Percentiles rank a stretch among this genome's conserved stretches.
Conservation (phyloP, 2,888 invertebrate genomes). For the Thereva unica region DNA sequence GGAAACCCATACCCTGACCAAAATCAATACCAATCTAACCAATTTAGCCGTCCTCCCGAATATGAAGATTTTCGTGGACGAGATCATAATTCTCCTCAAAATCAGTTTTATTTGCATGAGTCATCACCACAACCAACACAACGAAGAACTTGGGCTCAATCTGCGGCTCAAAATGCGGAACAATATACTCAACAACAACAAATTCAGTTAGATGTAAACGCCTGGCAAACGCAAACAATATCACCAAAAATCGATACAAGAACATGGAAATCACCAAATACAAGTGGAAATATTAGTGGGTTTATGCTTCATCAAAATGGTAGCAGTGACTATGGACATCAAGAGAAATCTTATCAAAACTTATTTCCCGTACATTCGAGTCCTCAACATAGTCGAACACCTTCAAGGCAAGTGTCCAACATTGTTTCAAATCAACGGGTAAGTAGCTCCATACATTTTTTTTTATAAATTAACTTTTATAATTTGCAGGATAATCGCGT, state of each 20-base stretch:
- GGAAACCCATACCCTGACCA: constrained; percentile 41
- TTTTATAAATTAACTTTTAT: neutral
- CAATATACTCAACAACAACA: constrained; percentile 51
- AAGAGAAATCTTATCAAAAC: constrained; percentile 60
- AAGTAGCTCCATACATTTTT: constrained; percentile 9
- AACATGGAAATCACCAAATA: constrained; percentile 57
- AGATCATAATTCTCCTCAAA: constrained; percentile 53
- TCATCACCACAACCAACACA: constrained; percentile 61
- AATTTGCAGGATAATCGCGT: constrained; percentile 47
- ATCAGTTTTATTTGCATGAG: constrained; percentile 79
- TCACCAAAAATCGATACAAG: constrained; percentile 52
- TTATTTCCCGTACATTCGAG: constrained; percentile 63
- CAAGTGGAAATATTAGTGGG: constrained; percentile 47
- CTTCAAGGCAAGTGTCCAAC: constrained; percentile 64
- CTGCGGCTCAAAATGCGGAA: constrained; percentile 51
- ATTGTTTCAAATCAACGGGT: constrained; percentile 42
- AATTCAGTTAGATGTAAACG: constrained; percentile 53
- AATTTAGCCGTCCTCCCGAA: constrained; percentile 57
- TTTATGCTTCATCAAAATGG: constrained; percentile 75
- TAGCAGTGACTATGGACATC: constrained; percentile 63
- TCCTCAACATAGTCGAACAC: constrained; percentile 66
- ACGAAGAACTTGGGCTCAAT: constrained; percentile 71
- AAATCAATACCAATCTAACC: constrained; percentile 46
- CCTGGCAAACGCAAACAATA: constrained; percentile 54
- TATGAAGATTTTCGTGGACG: constrained; percentile 60